These are phyloP conservation scores for Germaria angustata DNA, from an alignment of 2,888 invertebrate genomes.

Conservation along the genomic window DNA sequence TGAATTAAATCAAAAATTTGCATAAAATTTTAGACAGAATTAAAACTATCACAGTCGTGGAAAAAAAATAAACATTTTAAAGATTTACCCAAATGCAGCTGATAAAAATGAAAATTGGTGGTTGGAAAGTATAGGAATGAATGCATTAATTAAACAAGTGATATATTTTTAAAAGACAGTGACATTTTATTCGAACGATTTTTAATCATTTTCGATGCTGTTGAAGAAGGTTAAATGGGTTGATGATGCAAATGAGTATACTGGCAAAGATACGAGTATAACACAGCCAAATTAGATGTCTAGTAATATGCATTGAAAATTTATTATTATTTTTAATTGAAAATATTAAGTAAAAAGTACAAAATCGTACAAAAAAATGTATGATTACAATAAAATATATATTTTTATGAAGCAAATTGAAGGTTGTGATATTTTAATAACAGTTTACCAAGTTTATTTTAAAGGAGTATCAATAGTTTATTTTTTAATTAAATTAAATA, in stretches of 20 bases:
- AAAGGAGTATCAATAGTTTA: too few relatives aligned
- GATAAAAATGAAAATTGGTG: constrained; percentile 17
- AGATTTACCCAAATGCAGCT: neutral
- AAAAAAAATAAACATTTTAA: neutral
- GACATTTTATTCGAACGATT: neutral
- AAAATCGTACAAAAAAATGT: too few relatives aligned
- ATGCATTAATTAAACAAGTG: neutral
- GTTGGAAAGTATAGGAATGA: neutral
- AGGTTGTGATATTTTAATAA: too few relatives aligned
- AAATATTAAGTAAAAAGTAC: too few relatives aligned
- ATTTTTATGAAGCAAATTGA: too few relatives aligned
- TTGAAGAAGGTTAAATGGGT: neutral
- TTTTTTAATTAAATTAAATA: too few relatives aligned
- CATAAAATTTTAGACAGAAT: constrained; percentile 33
- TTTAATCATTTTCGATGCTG: neutral
- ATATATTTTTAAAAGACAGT: neutral
- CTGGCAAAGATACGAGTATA: too few relatives aligned
- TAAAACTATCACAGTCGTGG: neutral
- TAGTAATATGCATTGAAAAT: too few relatives aligned
- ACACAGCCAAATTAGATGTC: too few relatives aligned
- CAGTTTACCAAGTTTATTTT: too few relatives aligned
- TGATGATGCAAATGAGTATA: neutral
- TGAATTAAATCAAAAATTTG: constrained; percentile 27
- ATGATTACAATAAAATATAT: too few relatives aligned
- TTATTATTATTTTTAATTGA: too few relatives aligned